phyloP scores from a whole-genome alignment of 1,140 invertebrate genomes.

The Cydia fagiglandana region DNA sequence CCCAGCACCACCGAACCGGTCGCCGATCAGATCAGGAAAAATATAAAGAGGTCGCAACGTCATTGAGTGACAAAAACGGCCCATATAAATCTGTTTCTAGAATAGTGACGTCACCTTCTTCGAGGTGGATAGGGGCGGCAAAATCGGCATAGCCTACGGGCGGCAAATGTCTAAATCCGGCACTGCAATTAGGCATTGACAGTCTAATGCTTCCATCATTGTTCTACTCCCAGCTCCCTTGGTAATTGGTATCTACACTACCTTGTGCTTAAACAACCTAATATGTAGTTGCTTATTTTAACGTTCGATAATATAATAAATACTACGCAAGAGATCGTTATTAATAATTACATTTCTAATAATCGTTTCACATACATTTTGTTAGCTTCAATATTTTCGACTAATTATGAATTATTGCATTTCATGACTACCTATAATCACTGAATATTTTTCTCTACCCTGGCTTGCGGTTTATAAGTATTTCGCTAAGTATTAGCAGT shows the following conservation, averaged over 20 bases:
- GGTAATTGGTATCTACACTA: background rate
- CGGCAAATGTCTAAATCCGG: no score
- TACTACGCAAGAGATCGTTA: background rate
- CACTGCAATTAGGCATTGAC: no score
- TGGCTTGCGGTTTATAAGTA: background rate
- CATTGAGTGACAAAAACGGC: no score
- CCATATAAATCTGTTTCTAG: no score
- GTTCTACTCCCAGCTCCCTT: background rate
- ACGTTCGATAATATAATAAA: background rate
- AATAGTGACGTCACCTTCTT: no score
- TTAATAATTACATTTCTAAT: background rate
- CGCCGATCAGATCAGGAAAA: no score
- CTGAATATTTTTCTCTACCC: constrained; percentile 19
- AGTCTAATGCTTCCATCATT: background rate
- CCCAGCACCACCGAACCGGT: no score
- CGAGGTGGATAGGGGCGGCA: no score
- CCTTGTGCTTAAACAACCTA: constrained; percentile 9
- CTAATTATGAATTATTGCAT: background rate
- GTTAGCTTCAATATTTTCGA: background rate
- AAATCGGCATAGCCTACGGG: no score
- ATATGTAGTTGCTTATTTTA: background rate
- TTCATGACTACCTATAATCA: background rate
- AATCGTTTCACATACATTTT: background rate
- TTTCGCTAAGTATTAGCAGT: background rate
- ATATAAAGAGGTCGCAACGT: no score